Evolutionary conservation across 2,113 vertebrate species (phyloP), one percentile per base, ranked within the genome.

Genomic region (Aptenodytes patagonicus): DNA sequence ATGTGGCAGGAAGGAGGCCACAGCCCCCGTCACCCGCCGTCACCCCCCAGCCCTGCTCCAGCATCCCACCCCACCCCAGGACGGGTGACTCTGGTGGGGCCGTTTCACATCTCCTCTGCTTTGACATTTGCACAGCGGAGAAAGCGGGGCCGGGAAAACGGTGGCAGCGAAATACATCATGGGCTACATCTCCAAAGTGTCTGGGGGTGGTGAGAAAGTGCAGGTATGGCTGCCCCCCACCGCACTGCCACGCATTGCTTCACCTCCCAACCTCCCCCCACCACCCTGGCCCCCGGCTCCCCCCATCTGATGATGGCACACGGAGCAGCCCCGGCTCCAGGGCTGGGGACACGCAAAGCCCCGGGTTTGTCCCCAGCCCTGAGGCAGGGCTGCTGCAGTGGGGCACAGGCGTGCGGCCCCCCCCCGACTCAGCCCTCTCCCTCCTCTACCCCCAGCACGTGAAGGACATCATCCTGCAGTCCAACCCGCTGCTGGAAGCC

Each of bases 81-180:
- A 4, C 0, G 2, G 31, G 55, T 2, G 12, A 12, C 49, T n/a
- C 66, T 11, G 25, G 5, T 2, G 11, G 31, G 71, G 5, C 38
- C 3, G 1, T n/a, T 57, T 95, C 81, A 76, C 13, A 2, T 40
- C 76, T 18, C 34, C 52, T 78, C 47, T 66, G 36, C 44, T 91
- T 89, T 58, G 79, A 10, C 40, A 0, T 89, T 31, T 87, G 85
- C 66, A 14, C 95, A 99, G 99, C 1, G 99, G 99, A 54, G 99
- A 99, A 94, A 99, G 99, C 1, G 99, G 99, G 7, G 99, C 99
- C 3, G 99, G 99, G 42, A 99, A 99, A 97, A 99, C 99, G 0
- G 99, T 99, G 86, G 99, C 99, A 17, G 99, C 99, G 4, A 99
- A 99, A 96, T 99, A 99, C 96, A 99, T 99, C 96, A 99, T 99